Evolutionary conservation across 2,797 vertebrate genomes (phyloP).

Genomic region (Podargus strigoides): DNA sequence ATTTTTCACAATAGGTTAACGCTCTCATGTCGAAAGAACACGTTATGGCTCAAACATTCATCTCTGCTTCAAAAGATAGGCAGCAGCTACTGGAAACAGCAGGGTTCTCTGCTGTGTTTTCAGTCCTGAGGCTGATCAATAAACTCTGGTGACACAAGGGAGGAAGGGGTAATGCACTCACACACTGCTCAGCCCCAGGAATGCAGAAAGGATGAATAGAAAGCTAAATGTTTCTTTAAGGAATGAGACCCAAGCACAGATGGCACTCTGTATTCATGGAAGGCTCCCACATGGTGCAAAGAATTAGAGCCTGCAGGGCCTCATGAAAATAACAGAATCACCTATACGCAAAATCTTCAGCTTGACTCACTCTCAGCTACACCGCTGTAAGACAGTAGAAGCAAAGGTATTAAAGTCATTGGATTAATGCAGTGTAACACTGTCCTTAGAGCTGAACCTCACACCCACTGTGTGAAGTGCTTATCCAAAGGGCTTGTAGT

Average conservation of each 20-base stretch:
- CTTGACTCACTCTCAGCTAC: slow-evolving; percentile 35
- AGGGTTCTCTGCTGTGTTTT: slow-evolving; percentile 26
- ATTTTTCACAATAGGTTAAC: slow-evolving; percentile 46
- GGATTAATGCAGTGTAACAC: background rate
- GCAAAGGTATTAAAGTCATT: slow-evolving; percentile 23
- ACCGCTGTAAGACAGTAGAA: slow-evolving; percentile 8
- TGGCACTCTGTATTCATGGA: slow-evolving; percentile 17
- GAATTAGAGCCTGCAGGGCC: slow-evolving; percentile 26
- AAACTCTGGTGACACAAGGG: background rate
- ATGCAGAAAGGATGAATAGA: slow-evolving; percentile 22
- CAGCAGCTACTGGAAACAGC: slow-evolving; percentile 44
- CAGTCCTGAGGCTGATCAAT: slow-evolving; percentile 51
- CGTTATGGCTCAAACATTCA: slow-evolving; percentile 16
- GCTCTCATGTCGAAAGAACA: slow-evolving; percentile 8
- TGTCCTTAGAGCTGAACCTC: background rate
- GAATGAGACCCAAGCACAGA: slow-evolving; percentile 34
- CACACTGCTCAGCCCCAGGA: slow-evolving; percentile 35
- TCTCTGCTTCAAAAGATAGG: slow-evolving; percentile 49
- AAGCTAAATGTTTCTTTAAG: slow-evolving; percentile 43
- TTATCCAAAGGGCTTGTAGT: background rate
- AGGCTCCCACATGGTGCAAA: slow-evolving; percentile 4
- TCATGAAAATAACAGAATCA: slow-evolving; percentile 43
- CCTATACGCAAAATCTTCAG: slow-evolving; percentile 31
- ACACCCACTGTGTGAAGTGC: background rate
- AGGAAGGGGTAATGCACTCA: slow-evolving; percentile 11